Percentiles rank a stretch among this genome's conserved stretches.
These are phyloP conservation scores for Ptilorrhoa leucosticta DNA, from an alignment of 2,113 vertebrate genomes.

Conservation along the genomic window DNA sequence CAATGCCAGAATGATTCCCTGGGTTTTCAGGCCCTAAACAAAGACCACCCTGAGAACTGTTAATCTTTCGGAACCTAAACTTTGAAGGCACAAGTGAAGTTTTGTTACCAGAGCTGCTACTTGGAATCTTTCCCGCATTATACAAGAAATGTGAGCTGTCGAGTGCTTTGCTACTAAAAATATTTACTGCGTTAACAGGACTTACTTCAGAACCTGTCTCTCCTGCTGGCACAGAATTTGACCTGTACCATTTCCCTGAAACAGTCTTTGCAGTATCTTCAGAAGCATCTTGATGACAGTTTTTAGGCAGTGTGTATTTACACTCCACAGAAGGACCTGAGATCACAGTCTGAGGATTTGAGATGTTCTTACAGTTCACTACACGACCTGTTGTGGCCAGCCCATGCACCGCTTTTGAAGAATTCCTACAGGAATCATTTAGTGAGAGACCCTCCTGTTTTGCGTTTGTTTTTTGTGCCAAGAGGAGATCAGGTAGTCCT, in stretches of 20 bases:
- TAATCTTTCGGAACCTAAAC: constrained; percentile 69
- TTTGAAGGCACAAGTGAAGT: constrained; percentile 31
- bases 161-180: neutral
- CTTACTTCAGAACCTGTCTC: constrained; percentile 10
- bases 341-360: neutral
- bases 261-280: neutral
- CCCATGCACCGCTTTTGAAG: neutral
- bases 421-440: neutral
- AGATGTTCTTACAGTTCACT: neutral
- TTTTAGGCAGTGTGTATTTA: neutral
- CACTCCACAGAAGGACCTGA: neutral
- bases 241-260: constrained; percentile 32
- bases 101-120: neutral
- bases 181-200: neutral
- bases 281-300: neutral
- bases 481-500: neutral
- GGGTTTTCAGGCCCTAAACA: neutral
- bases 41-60: constrained; percentile 23
- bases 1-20: constrained; percentile 5
- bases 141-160: neutral
- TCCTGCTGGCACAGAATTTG: constrained; percentile 11
- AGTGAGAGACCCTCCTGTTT: neutral
- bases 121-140: neutral
- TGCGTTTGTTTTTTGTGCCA: neutral
- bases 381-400: neutral